A percentile compares a stretch with the other conserved stretches of the same genome.
Conservation (phyloP, 2,797 vertebrate species). For the Molossus molossus region DNA sequence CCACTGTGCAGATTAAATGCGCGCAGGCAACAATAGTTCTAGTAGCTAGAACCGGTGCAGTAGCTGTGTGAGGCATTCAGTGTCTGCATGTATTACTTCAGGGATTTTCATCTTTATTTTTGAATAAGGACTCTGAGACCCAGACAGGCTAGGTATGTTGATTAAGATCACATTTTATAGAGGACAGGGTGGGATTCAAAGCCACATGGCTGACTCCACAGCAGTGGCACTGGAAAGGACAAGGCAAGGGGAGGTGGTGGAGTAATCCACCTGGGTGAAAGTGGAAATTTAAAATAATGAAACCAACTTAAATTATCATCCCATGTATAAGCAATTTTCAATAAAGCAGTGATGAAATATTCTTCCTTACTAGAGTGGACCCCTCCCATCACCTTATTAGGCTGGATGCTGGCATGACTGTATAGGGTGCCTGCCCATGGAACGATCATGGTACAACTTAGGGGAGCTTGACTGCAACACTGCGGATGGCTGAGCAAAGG, state of each 20-base stretch:
- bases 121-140: neutral
- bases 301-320: neutral
- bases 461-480: neutral
- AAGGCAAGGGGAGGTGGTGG: rapidly evolving
- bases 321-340: neutral
- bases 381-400: neutral
- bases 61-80: neutral
- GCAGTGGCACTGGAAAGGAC: neutral
- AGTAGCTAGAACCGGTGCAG: neutral
- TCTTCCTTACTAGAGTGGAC: neutral
- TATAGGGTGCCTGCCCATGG: no score
- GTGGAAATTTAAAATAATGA: neutral
- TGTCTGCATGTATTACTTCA: neutral
- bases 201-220: neutral
- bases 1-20: neutral
- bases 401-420: neutral
- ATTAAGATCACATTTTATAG: neutral
- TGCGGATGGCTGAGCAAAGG: neutral
- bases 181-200: neutral
- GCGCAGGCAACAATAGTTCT: neutral
- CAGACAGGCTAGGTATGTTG: neutral
- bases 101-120: slow-evolving; percentile 38
- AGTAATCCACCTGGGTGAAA: neutral
- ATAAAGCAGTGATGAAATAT: neutral
- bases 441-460: neutral